Conservation (phyloP, 2,888 invertebrate genomes). For the Papilio protenor region DNA sequence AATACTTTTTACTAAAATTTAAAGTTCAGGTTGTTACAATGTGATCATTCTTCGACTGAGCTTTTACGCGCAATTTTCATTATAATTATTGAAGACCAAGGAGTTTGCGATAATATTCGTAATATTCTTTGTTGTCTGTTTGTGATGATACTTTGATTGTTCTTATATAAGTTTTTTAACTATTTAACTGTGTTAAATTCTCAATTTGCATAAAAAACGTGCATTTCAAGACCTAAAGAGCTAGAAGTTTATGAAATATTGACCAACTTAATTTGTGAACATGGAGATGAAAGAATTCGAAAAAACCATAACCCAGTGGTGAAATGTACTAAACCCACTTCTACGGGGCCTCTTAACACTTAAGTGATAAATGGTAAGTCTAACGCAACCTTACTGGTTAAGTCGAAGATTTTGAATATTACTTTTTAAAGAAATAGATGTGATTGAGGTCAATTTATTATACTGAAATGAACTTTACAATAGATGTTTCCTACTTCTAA, state of each 20-base stretch:
- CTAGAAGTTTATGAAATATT: background rate
- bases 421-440: background rate
- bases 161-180: too few species aligned
- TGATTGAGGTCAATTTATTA: background rate
- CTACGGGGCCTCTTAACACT: conserved; percentile 4
- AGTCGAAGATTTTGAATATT: background rate
- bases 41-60: background rate
- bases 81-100: too few species aligned
- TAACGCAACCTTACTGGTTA: background rate
- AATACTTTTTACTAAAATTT: background rate
- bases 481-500: too few species aligned
- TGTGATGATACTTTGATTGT: too few species aligned
- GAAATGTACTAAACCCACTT: conserved; percentile 10
- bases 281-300: background rate
- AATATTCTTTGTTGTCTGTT: too few species aligned
- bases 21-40: background rate
- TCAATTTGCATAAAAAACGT: background rate
- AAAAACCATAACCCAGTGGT: background rate
- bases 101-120: too few species aligned
- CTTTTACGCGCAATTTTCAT: too few species aligned
- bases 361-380: background rate
- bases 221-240: background rate
- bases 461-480: too few species aligned
- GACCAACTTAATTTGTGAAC: background rate
- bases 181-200: too few species aligned